Evolutionary conservation across 2,888 invertebrate genomes (phyloP).

Genomic region (Ganaspis brasiliensis): DNA sequence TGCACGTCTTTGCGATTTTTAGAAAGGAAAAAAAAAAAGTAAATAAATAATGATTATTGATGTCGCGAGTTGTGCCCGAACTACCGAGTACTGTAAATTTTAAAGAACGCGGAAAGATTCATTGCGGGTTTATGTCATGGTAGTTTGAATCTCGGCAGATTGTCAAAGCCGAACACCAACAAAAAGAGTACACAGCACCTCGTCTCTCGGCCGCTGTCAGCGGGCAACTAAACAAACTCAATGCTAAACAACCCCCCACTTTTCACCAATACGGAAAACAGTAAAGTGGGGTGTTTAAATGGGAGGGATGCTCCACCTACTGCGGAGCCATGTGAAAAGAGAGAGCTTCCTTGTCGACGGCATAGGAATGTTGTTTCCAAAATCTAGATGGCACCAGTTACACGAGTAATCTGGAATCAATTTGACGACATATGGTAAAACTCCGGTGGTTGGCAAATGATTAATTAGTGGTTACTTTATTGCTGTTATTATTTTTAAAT

Average conservation of each 20-base stretch:
- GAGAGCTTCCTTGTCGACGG: neutral
- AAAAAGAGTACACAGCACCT: conserved; percentile 65
- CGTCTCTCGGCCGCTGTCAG: conserved; percentile 78
- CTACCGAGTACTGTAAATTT: conserved; percentile 3
- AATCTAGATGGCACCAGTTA: neutral
- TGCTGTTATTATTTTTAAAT: neutral
- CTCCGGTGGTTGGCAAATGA: neutral
- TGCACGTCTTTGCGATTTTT: conserved; percentile 9
- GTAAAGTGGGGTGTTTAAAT: neutral
- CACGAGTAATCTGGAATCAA: neutral
- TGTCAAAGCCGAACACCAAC: conserved; percentile 50
- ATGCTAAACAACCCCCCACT: conserved; percentile 77
- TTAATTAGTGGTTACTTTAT: no score
- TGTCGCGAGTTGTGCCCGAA: neutral
- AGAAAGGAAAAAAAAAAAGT: neutral
- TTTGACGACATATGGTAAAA: no score
- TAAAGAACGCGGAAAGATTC: conserved; percentile 47
- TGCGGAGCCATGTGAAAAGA: neutral
- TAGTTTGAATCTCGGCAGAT: neutral
- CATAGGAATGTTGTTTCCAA: neutral
- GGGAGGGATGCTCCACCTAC: conserved; percentile 26
- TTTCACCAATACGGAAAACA: conserved; percentile 56
- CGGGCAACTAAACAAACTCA: conserved; percentile 79
- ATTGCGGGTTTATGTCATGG: conserved; percentile 35
- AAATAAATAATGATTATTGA: neutral